phyloP scores from a whole-genome alignment of 2,797 vertebrate genomes.

The Gallinago solitaria region DNA sequence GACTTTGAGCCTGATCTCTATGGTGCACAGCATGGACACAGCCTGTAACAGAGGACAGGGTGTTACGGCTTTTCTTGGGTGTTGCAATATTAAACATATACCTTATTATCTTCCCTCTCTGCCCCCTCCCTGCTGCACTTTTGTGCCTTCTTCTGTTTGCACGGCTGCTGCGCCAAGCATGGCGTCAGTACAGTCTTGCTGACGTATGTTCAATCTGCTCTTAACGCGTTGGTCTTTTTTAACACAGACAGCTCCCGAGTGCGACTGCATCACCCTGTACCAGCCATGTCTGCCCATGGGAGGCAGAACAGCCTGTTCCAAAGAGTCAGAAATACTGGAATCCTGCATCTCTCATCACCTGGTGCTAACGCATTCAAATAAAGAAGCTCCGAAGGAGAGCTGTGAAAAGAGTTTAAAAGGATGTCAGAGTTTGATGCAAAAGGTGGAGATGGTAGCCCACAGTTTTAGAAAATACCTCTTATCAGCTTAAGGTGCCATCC shows the following conservation, averaged over 20 bases:
- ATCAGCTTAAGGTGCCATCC: not conserved
- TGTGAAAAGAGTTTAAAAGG: not conserved
- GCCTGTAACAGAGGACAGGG: not conserved
- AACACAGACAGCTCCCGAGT: not conserved
- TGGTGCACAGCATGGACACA: rapidly evolving
- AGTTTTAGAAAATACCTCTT: not conserved
- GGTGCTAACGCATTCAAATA: not conserved
- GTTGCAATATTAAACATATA: not conserved
- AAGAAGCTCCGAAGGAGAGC: not conserved
- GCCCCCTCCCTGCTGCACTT: rapidly evolving
- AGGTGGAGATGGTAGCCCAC: not conserved
- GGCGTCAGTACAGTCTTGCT: not conserved
- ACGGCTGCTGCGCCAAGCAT: rapidly evolving
- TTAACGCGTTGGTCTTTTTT: not conserved
- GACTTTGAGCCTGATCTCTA: rapidly evolving
- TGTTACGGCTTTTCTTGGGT: rapidly evolving
- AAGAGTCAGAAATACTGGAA: not conserved
- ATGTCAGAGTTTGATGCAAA: not conserved
- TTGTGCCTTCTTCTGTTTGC: not conserved
- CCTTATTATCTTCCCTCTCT: not conserved
- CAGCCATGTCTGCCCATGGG: not conserved
- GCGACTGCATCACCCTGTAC: rapidly evolving
- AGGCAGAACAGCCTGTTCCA: not conserved
- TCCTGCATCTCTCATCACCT: rapidly evolving
- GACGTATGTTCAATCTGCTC: not conserved